Evolutionary conservation across 2,113 vertebrate genomes (phyloP).

Genomic region (Aegotheles bennettii): DNA sequence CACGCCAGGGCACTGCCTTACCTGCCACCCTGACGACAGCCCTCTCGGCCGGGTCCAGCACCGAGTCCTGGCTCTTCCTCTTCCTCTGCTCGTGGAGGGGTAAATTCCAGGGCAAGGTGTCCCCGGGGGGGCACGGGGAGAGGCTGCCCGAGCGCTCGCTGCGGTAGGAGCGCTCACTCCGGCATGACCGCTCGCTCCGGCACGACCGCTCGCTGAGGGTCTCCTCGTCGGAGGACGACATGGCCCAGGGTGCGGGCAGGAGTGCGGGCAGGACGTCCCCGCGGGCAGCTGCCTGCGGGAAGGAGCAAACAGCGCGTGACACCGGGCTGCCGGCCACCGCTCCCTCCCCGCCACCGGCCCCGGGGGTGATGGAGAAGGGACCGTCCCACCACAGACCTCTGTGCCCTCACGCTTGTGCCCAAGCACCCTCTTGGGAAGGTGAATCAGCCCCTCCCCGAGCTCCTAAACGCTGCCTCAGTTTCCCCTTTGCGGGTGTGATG

Average conservation of each 20-base stretch:
- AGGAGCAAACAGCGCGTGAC: neutral
- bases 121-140: conserved; percentile 89
- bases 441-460: neutral
- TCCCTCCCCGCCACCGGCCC: neutral
- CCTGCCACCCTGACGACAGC: conserved; percentile 96
- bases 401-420: neutral
- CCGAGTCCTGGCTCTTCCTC: conserved; percentile 93
- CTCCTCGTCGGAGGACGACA: conserved; percentile 97
- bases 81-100: conserved; percentile 95
- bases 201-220: conserved; percentile 93
- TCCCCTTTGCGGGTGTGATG: neutral
- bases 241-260: conserved; percentile 47
- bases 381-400: fast-evolving
- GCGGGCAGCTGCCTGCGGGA: conserved; percentile 34
- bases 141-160: conserved; percentile 93
- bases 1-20: conserved; percentile 62
- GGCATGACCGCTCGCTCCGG: conserved; percentile 87
- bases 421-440: neutral
- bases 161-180: conserved; percentile 90
- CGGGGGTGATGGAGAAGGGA: neutral
- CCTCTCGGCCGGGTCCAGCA: conserved; percentile 96
- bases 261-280: neutral
- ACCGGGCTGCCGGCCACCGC: fast-evolving
- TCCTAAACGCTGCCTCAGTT: neutral
- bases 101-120: conserved; percentile 97